Base-by-base conservation (phyloP, 1,140 invertebrate genomes). In the Drosophila kurseongensis region DNA sequence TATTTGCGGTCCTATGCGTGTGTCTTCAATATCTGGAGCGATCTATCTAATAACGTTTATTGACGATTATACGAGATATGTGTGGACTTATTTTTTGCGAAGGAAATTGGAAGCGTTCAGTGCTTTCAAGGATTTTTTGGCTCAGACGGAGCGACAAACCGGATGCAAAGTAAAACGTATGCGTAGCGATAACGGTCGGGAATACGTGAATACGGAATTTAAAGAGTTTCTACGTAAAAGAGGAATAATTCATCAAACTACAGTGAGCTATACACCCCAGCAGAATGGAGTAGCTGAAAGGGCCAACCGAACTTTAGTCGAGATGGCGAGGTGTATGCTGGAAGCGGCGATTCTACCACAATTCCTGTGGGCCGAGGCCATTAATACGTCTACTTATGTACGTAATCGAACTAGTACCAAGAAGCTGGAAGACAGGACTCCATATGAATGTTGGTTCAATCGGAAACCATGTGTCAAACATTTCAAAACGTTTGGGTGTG, bases 241-340 rank as follows among this genome's bases (percentile, higher is more conserved):
- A 6, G 27, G 27, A 32, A 32, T 32, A 10, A 51, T 51, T n/a
- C 48, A 50, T 32, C 9, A 32, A 35, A 16, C 27, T 14, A 32
- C n/a, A 16, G 48, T 4, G 5, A 51, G 27, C 5, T 40, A 40
- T 23, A 55, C 52, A 10, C 52, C 52, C 13, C 18, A n/a, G 13
- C 36, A 40, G 18, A 55, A 55, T 4, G 36, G 52, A 13, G 52
- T 55, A 55, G 36, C 36, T 23, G 35, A 55, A 40, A 27, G 27
- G n/a, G n/a, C 48, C n/a, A 51, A 51, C 29, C 27, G 27, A 32
- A 51, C n/a, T 32, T 32, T 16, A 32, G 13, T 51, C 23, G 27
- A 51, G 48, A 51, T 51, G 27, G 27, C 27, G 27, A 51, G n/a
- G 27, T 32, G 48, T 51, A 32, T 51, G 27, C 12, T 38, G 4